Percentiles rank a stretch among this genome's conserved stretches.
Conservation (phyloP, 2,888 invertebrate species). For the Nezara viridula region DNA sequence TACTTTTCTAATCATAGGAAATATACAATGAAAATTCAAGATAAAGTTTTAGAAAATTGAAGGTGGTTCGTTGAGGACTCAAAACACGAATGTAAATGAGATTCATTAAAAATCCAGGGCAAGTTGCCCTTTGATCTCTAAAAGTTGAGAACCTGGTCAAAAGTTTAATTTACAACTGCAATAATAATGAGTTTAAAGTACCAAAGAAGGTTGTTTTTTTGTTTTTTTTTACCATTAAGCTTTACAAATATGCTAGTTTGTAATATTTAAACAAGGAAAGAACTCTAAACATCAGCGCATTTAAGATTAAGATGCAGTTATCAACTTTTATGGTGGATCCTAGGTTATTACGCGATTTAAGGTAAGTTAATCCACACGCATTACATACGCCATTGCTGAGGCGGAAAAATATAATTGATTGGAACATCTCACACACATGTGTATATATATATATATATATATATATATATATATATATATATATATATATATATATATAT, state of each 20-base stretch:
- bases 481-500: too few relatives aligned
- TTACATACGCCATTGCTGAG: too few relatives aligned
- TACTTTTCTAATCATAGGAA: background rate
- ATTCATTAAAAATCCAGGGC: constrained; percentile 14
- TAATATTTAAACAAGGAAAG: too few relatives aligned
- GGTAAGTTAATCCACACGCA: too few relatives aligned
- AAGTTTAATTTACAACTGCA: constrained; percentile 11
- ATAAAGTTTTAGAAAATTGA: background rate
- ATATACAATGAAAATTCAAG: background rate
- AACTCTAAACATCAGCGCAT: too few relatives aligned
- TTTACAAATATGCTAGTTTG: background rate
- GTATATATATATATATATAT: too few relatives aligned
- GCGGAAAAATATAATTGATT: too few relatives aligned
- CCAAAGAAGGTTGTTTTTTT: background rate
- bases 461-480: too few relatives aligned
- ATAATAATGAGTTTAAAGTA: constrained; percentile 1
- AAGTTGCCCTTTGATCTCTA: constrained; percentile 6
- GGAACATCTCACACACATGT: too few relatives aligned
- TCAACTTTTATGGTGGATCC: too few relatives aligned
- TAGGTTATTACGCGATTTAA: too few relatives aligned
- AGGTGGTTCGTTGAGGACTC: background rate
- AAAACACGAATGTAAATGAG: constrained; percentile 9
- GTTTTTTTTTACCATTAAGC: background rate
- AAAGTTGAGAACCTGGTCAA: background rate
- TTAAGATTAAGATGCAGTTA: too few relatives aligned